Conservation (phyloP, 2,113 vertebrate genomes). For the Corvus moneduloides region DNA sequence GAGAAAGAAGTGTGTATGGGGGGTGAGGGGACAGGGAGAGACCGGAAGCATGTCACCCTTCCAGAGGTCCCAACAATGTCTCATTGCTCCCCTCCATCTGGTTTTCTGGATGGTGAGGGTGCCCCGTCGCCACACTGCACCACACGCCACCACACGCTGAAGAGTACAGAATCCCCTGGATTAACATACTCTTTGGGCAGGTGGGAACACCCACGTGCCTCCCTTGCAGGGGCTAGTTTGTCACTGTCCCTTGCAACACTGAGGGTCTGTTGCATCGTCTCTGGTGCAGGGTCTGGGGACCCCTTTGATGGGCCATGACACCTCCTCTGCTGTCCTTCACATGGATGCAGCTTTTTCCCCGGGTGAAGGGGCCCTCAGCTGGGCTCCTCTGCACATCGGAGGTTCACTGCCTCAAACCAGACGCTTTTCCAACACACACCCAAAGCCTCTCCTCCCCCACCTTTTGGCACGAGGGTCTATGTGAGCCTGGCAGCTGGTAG, state of each 20-base stretch:
- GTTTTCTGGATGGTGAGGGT: neutral
- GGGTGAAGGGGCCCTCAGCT: neutral
- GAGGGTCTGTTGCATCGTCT: neutral
- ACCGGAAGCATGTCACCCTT: neutral
- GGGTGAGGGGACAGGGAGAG: neutral
- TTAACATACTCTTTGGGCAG: neutral
- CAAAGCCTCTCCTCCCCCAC: neutral
- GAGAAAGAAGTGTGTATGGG: neutral
- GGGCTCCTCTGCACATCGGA: neutral
- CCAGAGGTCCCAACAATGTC: neutral
- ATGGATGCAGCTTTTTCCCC: neutral
- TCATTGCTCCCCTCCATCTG: neutral
- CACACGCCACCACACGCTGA: neutral
- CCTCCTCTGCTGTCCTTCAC: neutral
- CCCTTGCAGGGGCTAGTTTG: neutral
- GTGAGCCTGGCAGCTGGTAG: neutral
- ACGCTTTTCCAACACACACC: neutral
- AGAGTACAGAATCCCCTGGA: neutral
- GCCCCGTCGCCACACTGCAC: neutral
- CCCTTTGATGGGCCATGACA: neutral
- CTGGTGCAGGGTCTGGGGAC: neutral
- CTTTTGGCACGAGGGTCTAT: neutral
- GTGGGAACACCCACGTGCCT: neutral
- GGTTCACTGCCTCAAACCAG: accelerated
- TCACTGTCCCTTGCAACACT: neutral